These are phyloP conservation scores for Eupithecia dodoneata DNA, from an alignment of 2,888 invertebrate genomes.

Conservation along the genomic window DNA sequence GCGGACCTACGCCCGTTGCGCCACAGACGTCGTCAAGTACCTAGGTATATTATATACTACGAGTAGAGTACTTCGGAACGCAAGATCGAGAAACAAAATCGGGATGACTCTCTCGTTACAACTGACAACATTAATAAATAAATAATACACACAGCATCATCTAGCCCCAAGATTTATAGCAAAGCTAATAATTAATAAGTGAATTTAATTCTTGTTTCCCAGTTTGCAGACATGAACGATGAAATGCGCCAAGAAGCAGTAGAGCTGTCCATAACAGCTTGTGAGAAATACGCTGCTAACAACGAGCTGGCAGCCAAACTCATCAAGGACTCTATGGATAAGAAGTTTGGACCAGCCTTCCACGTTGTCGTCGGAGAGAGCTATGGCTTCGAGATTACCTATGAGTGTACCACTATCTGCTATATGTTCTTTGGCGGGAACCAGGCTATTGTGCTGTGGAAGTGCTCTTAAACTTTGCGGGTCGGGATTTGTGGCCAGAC, in stretches of 20 bases:
- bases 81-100: neutral
- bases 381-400: conserved; percentile 96
- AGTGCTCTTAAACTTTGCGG: conserved; percentile 87
- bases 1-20: neutral
- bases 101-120: too few relatives aligned
- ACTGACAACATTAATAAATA: too few relatives aligned
- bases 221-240: conserved; percentile 97
- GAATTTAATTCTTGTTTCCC: conserved; percentile 48
- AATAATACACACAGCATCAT: too few relatives aligned
- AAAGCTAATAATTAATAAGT: too few relatives aligned
- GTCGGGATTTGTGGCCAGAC: neutral
- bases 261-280: conserved; percentile 96
- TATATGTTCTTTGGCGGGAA: conserved; percentile 97
- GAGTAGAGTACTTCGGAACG: neutral
- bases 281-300: conserved; percentile 94
- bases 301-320: conserved; percentile 95
- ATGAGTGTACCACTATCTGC: conserved; percentile 93
- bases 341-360: conserved; percentile 97
- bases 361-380: conserved; percentile 98
- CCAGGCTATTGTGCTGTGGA: conserved; percentile 94
- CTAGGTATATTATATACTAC: too few relatives aligned
- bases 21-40: neutral
- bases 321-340: conserved; percentile 98
- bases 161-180: too few relatives aligned
- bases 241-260: conserved; percentile 96